Percentiles rank a stretch among this genome's conserved stretches.
These are phyloP conservation scores for Callionymus lyra DNA, from an alignment of 2,113 vertebrate species.

Conservation along the genomic window DNA sequence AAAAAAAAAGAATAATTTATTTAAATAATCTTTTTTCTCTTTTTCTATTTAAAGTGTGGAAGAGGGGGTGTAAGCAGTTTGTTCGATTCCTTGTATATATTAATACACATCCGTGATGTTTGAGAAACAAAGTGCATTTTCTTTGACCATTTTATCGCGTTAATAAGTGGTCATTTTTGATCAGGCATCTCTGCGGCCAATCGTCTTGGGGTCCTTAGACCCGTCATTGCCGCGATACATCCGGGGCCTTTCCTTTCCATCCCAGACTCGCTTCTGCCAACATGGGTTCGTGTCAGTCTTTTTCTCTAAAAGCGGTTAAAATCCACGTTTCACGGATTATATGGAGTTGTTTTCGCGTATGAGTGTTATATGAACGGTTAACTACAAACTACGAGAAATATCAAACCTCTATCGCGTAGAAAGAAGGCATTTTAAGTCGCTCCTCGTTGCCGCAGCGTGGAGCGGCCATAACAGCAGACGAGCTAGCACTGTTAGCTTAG, in stretches of 20 bases:
- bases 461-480: constrained; percentile 38
- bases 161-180: constrained; percentile 5
- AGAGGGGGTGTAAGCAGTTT: background rate
- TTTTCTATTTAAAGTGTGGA: background rate
- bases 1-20: no score
- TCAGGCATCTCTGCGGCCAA: constrained; percentile 33
- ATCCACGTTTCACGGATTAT: no score
- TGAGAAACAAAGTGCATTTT: no score
- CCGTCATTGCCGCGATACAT: constrained; percentile 58
- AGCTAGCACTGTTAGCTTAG: constrained; percentile 27
- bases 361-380: background rate
- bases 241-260: constrained; percentile 66
- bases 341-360: background rate
- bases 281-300: constrained; percentile 63
- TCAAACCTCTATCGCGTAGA: no score
- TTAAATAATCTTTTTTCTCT: background rate
- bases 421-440: background rate
- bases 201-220: constrained; percentile 26
- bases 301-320: background rate
- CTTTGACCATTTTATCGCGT: no score
- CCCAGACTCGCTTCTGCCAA: constrained; percentile 57
- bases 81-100: background rate
- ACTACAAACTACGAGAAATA: no score
- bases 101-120: no score
- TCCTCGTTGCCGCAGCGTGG: constrained; percentile 49